phyloP scores from a whole-genome alignment of 2,113 vertebrate species.

The Labrus mixtus region DNA sequence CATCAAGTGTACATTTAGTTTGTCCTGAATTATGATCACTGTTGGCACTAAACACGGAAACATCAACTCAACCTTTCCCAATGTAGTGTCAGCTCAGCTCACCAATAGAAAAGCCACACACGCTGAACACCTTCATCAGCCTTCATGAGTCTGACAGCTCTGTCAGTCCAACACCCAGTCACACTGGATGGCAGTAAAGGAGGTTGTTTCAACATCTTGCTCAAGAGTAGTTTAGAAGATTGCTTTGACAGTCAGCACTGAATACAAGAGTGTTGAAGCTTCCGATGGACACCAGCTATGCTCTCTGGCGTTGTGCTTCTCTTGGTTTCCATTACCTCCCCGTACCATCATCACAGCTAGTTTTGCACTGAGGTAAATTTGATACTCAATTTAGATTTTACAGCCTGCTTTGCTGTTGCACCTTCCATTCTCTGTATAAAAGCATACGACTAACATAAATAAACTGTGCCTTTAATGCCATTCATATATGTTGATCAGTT shows the following conservation, averaged over 20 bases:
- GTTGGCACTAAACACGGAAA: background rate
- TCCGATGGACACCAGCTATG: background rate
- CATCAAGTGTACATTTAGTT: slow-evolving; percentile 19
- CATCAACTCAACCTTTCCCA: background rate
- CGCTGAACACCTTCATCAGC: background rate
- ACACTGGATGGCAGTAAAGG: background rate
- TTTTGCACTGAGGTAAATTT: background rate
- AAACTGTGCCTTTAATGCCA: background rate
- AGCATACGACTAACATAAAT: background rate
- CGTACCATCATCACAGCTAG: no score
- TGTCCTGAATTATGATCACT: background rate
- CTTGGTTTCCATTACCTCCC: background rate
- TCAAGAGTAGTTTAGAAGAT: background rate
- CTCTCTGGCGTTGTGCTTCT: background rate
- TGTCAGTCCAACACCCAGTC: background rate
- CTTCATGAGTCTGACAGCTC: background rate
- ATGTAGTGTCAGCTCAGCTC: background rate
- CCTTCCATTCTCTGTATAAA: background rate
- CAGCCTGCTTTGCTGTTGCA: background rate
- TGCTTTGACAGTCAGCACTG: background rate
- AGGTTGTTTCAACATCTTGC: background rate
- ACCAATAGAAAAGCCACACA: background rate
- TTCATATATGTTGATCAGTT: background rate
- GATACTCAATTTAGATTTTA: background rate
- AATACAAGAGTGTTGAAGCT: background rate